A percentile compares a stretch with the other conserved stretches of the same genome.
phyloP scores from a whole-genome alignment of 2,797 vertebrate species.

The Sphenodon punctatus region DNA sequence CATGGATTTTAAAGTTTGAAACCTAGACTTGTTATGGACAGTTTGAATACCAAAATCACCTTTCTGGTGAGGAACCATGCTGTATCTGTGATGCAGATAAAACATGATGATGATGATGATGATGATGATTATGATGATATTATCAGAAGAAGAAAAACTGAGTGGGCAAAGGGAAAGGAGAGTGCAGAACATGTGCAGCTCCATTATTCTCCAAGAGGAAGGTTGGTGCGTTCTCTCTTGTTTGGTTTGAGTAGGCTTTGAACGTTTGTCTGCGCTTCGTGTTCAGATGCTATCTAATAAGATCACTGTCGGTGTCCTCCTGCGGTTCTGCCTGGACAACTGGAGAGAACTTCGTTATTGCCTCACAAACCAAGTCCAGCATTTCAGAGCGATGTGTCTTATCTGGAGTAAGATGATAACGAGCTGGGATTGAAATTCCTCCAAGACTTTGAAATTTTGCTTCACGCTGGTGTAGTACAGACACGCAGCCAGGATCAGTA shows the following conservation, averaged over 20 bases:
- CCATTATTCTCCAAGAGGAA: neutral
- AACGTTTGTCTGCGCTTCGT: fast-evolving
- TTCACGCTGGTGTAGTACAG: constrained; percentile 83
- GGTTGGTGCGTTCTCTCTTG: fast-evolving
- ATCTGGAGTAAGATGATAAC: constrained; percentile 83
- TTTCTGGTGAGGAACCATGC: too few relatives aligned
- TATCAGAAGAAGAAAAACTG: neutral
- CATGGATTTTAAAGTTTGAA: too few relatives aligned
- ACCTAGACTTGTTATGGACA: too few relatives aligned
- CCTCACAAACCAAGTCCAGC: constrained; percentile 88
- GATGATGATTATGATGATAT: neutral
- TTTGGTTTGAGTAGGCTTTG: neutral
- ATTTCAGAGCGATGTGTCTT: constrained; percentile 82
- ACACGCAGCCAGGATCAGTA: constrained; percentile 83
- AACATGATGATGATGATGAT: too few relatives aligned
- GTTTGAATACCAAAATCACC: too few relatives aligned
- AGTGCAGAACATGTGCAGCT: neutral
- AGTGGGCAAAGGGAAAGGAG: neutral
- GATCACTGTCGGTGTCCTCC: neutral
- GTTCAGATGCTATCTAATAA: neutral
- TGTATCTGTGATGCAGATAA: too few relatives aligned
- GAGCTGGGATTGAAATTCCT: constrained; percentile 84
- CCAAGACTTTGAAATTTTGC: constrained; percentile 78
- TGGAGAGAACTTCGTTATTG: constrained; percentile 68
- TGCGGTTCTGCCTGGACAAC: neutral